These are phyloP conservation scores for Synanceia verrucosa DNA, from an alignment of 2,797 vertebrate species.

Conservation along the genomic window DNA sequence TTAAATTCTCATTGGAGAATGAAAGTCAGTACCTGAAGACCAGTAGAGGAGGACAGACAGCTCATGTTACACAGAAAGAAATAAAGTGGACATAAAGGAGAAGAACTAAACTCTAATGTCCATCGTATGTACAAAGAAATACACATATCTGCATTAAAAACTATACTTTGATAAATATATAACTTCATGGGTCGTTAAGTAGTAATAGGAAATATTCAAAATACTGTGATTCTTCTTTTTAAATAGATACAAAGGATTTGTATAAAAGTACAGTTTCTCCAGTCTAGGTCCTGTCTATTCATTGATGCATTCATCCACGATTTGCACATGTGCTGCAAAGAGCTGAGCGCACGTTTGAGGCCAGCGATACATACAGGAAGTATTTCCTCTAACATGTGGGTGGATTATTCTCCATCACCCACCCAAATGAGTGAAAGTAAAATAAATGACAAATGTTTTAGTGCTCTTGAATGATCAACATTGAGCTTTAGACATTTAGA, in stretches of 20 bases:
- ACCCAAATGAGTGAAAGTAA: constrained; percentile 1
- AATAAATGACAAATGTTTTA: constrained; percentile 16
- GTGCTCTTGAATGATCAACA: constrained; percentile 67
- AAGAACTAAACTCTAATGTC: constrained; percentile 70
- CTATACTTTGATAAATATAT: constrained; percentile 87
- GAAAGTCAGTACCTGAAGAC: constrained; percentile 79
- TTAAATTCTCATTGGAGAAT: constrained; percentile 88
- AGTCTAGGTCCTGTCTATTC: constrained; percentile 64
- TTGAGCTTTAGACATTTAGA: constrained; percentile 43
- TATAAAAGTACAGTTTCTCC: constrained; percentile 89
- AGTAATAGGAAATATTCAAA: constrained; percentile 90
- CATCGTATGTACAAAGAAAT: constrained; percentile 81
- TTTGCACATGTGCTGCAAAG: constrained; percentile 10
- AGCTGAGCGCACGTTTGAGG: constrained; percentile 6
- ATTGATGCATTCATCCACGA: constrained; percentile 19
- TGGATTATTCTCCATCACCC: constrained; percentile 23
- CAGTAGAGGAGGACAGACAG: constrained; percentile 63
- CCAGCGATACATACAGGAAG: constrained; percentile 52
- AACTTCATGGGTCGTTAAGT: constrained; percentile 85
- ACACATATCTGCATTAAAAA: constrained; percentile 86
- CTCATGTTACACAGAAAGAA: constrained; percentile 58
- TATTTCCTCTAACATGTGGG: constrained; percentile 38
- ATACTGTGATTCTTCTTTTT: constrained; percentile 88
- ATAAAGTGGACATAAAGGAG: constrained; percentile 40
- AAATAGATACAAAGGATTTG: constrained; percentile 90